These are phyloP conservation scores for Blastobasis lacticolella DNA, from an alignment of 2,888 invertebrate species.

Conservation along the genomic window DNA sequence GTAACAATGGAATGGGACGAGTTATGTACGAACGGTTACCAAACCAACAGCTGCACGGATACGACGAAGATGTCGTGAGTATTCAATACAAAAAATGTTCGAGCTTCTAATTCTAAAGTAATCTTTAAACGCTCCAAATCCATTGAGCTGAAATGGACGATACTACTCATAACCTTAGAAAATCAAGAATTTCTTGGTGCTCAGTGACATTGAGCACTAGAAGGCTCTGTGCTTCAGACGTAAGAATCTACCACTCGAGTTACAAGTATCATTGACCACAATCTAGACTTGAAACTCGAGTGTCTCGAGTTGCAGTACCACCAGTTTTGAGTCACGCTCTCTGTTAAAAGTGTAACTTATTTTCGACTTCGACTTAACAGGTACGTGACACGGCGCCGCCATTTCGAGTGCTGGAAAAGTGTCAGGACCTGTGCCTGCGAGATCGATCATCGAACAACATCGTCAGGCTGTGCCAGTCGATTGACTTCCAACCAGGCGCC, in stretches of 20 bases:
- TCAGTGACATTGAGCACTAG: too few relatives aligned
- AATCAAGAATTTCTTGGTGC: too few relatives aligned
- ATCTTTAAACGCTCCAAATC: too few relatives aligned
- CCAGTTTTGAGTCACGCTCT: too few relatives aligned
- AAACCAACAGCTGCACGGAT: conserved; percentile 91
- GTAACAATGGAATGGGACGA: conserved; percentile 91
- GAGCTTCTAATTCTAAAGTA: too few relatives aligned
- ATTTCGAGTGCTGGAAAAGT: conserved; percentile 90
- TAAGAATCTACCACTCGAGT: too few relatives aligned
- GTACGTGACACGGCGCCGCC: conserved; percentile 88
- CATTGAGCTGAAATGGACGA: too few relatives aligned
- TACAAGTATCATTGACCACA: too few relatives aligned
- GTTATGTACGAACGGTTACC: conserved; percentile 92
- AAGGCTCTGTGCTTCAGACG: too few relatives aligned
- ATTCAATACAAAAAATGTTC: background rate
- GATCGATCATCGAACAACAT: conserved; percentile 89
- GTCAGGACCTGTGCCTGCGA: conserved; percentile 88
- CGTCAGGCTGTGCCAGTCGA: conserved; percentile 89
- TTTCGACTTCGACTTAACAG: conserved; percentile 40
- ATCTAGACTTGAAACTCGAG: too few relatives aligned
- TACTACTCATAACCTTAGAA: too few relatives aligned
- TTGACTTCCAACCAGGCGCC: conserved; percentile 93
- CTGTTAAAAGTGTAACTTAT: background rate
- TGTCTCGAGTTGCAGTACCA: too few relatives aligned
- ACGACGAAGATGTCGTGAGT: conserved; percentile 89